These are phyloP conservation scores for Poecilia picta DNA, from an alignment of 2,797 vertebrate genomes.

Conservation along the genomic window DNA sequence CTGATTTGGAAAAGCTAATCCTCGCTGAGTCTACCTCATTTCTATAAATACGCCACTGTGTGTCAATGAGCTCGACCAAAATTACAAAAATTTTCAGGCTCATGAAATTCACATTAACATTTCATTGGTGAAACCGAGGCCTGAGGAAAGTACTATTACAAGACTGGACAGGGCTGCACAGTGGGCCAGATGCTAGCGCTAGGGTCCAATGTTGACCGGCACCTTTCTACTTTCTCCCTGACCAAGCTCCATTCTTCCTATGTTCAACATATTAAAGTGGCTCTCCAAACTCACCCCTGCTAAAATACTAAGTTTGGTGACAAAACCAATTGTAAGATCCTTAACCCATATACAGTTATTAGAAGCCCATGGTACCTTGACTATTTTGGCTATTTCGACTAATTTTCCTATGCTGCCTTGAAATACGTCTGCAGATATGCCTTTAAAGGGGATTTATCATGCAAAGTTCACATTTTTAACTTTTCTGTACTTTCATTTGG, in stretches of 20 bases:
- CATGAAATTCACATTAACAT: slow-evolving; percentile 13
- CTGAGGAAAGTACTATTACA: slow-evolving; percentile 4
- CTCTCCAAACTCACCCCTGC: background rate
- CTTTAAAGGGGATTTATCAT: no score
- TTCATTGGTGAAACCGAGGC: background rate
- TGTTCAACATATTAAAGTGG: background rate
- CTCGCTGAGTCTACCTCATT: slow-evolving; percentile 22
- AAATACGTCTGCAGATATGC: background rate
- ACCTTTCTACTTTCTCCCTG: background rate
- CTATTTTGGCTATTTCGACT: background rate
- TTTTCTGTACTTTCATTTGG: no score
- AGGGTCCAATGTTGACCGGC: background rate
- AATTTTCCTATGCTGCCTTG: background rate
- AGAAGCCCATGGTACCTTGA: background rate
- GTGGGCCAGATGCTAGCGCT: background rate
- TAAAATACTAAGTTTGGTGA: background rate
- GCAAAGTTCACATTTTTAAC: no score
- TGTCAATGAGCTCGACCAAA: slow-evolving; percentile 12
- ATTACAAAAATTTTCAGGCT: background rate
- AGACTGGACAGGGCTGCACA: background rate
- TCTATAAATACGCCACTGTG: slow-evolving; percentile 34
- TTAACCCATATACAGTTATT: background rate
- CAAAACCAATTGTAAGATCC: background rate
- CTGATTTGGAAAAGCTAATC: slow-evolving; percentile 60
- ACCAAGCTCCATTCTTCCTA: background rate